Evolutionary conservation across 92 coral and sea anemone species (phyloP), one percentile per base, ranked within the genome.

Genomic region (Phenganax stokvisi): DNA sequence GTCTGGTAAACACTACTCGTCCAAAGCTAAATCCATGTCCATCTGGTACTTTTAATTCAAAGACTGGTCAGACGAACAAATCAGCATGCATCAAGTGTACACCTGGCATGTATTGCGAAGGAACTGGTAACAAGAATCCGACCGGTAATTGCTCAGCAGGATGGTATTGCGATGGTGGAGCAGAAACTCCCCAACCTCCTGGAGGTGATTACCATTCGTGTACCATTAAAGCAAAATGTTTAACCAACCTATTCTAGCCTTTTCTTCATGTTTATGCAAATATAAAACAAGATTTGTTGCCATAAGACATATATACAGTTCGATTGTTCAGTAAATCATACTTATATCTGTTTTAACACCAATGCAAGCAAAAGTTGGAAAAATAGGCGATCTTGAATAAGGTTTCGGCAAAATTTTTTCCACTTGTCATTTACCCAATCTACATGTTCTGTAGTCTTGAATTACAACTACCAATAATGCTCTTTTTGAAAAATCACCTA

Each of bases 151-250:
- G 98, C 67, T 89, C 91, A 28, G 97, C 90, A 3, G 98, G 98
- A 10, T 94, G 98, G 98, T 92, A 86, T 83, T 94, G 98, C 81
- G 86, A 83, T 37, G 92, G 89, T 88, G 98, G 98, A 54, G 92
- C 98, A 10, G 80, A 85, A 6, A 83, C 76, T 6, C 85, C 90
- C 31, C 90, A 86, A 68, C 98, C 98, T 17, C 74, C 70, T 81
- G 97, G 88, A 85, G 97, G 97, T 93, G 89, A 77, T n/a, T 12
- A 27, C 6, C 16, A 9, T 70, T 13, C 29, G 28, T 7, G 28
- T 17, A 5, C 17, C 67, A 61, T 15, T 61, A 61, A 17, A 15
- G 27, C 67, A 17, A 61, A 8, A 12, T 1, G 5, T 61, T 6
- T 17, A 61, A 2, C 25, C 20, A 25, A 9, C 11, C 29, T 30